Percentiles rank a stretch among this genome's conserved stretches.
These are phyloP conservation scores for Psittacula echo DNA, from an alignment of 2,797 vertebrate genomes.

Conservation along the genomic window DNA sequence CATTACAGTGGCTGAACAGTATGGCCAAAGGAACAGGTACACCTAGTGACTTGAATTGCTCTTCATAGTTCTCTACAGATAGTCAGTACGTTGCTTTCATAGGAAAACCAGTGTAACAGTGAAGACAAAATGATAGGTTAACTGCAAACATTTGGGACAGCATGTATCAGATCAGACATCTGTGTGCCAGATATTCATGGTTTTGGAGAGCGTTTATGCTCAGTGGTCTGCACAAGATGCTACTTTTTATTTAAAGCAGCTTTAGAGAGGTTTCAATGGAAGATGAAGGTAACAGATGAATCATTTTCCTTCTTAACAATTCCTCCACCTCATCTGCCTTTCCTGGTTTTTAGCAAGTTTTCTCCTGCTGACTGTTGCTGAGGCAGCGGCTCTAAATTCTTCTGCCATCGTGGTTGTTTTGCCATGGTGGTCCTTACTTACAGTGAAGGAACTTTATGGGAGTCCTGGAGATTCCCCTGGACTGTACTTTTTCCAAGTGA, in stretches of 20 bases:
- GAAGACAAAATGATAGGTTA: background rate
- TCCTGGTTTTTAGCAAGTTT: background rate
- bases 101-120: background rate
- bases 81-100: background rate
- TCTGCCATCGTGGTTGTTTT: background rate
- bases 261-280: background rate
- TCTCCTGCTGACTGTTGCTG: background rate
- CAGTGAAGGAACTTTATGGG: background rate
- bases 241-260: background rate
- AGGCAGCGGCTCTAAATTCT: background rate
- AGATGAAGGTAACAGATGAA: background rate
- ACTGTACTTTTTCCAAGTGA: background rate
- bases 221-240: background rate
- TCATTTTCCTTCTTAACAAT: background rate
- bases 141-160: background rate
- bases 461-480: background rate
- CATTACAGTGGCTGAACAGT: background rate
- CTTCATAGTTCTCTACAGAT: background rate
- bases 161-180: background rate
- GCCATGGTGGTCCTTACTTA: background rate
- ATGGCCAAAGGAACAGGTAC: background rate
- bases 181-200: conserved; percentile 9
- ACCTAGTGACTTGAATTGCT: background rate
- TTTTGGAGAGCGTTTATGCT: background rate
- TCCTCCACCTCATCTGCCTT: background rate